These are phyloP conservation scores for Microplitis mediator DNA, from an alignment of 1,140 invertebrate genomes.

Conservation along the genomic window DNA sequence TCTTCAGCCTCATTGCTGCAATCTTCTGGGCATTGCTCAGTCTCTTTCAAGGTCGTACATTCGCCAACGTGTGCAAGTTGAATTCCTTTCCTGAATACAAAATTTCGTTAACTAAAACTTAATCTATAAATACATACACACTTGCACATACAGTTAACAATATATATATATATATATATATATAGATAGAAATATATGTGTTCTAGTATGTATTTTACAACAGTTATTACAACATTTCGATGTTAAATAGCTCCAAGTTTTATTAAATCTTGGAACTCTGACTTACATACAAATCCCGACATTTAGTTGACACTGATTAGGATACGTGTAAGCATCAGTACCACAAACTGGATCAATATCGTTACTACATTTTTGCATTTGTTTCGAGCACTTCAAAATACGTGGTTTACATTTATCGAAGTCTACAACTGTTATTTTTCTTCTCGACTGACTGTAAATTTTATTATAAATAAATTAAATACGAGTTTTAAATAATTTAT, in stretches of 20 bases:
- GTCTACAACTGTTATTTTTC: conserved; percentile 72
- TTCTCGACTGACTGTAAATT: conserved; percentile 53
- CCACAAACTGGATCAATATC: conserved; percentile 80
- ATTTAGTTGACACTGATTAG: conserved; percentile 80
- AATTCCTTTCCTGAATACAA: conserved; percentile 72
- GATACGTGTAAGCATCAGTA: conserved; percentile 82
- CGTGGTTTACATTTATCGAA: conserved; percentile 78
- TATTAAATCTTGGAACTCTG: background rate
- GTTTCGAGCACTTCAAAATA: conserved; percentile 74
- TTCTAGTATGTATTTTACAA: no score
- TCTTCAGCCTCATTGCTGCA: conserved; percentile 74
- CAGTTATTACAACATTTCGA: no score
- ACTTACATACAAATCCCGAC: conserved; percentile 83
- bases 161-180: background rate
- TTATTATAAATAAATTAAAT: background rate
- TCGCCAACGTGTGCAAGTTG: conserved; percentile 85
- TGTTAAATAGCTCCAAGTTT: background rate
- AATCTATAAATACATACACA: no score
- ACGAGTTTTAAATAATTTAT: background rate
- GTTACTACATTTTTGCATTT: conserved; percentile 66
- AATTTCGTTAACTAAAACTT: conserved; percentile 17
- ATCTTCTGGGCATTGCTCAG: conserved; percentile 72
- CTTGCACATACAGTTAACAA: background rate
- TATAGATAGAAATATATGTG: background rate
- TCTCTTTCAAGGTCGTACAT: conserved; percentile 77